Conservation (phyloP, 2,797 vertebrate genomes). For the Dromococcyx pavoninus region DNA sequence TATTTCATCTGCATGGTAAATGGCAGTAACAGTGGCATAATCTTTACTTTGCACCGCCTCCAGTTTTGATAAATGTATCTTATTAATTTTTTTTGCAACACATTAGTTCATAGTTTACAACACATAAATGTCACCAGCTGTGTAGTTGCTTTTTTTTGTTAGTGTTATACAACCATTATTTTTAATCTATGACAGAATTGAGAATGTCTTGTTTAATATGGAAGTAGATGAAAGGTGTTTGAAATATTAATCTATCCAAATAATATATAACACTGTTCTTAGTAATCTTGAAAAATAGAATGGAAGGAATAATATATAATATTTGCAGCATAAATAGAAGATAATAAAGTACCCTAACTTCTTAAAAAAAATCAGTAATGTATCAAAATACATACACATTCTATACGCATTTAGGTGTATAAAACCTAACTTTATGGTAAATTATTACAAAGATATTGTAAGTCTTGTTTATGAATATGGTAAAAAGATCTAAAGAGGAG, state of each 20-base stretch:
- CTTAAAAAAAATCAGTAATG: constrained; percentile 38
- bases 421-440: constrained; percentile 41
- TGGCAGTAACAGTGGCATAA: not conserved
- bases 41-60: not conserved
- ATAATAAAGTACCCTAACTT: constrained; percentile 48
- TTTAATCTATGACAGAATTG: constrained; percentile 45
- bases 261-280: constrained; percentile 26
- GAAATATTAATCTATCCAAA: constrained; percentile 59
- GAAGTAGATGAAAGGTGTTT: constrained; percentile 48
- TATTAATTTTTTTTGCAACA: constrained; percentile 5
- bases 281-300: constrained; percentile 30
- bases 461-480: constrained; percentile 35
- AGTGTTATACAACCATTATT: constrained; percentile 30
- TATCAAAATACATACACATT: not conserved
- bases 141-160: not conserved
- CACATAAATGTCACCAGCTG: not conserved
- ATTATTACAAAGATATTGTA: constrained; percentile 41
- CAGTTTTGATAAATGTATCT: not conserved
- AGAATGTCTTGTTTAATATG: constrained; percentile 37
- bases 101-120: constrained; percentile 12
- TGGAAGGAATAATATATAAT: constrained; percentile 42
- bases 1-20: not conserved
- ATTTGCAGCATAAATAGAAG: constrained; percentile 29
- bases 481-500: constrained; percentile 13
- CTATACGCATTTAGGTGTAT: not conserved